These are phyloP conservation scores for Parasteatoda tepidariorum DNA, from an alignment of 1,140 invertebrate species.

Conservation along the genomic window DNA sequence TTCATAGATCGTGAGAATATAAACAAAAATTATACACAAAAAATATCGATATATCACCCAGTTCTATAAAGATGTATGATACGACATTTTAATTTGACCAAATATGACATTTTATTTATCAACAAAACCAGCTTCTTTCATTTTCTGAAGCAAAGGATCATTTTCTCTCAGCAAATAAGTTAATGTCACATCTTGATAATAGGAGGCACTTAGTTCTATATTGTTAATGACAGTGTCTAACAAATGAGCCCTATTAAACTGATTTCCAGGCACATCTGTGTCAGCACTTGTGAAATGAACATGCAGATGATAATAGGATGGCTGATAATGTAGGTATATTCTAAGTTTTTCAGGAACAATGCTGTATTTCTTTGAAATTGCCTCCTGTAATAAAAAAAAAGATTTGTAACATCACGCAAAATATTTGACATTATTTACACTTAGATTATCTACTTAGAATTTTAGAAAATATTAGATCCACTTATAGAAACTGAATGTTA, in stretches of 20 bases:
- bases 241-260: slow-evolving; percentile 86
- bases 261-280: slow-evolving; percentile 82
- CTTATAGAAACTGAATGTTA: background rate
- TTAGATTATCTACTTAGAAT: slow-evolving; percentile 6
- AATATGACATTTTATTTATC: no score
- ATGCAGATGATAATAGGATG: slow-evolving; percentile 96
- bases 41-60: no score
- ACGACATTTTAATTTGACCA: no score
- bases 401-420: slow-evolving; percentile 37
- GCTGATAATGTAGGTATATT: slow-evolving; percentile 93
- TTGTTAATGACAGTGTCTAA: slow-evolving; percentile 91
- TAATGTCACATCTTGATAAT: slow-evolving; percentile 85
- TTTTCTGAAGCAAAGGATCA: slow-evolving; percentile 24
- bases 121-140: slow-evolving; percentile 2
- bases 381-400: slow-evolving; percentile 74
- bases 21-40: no score
- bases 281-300: slow-evolving; percentile 90
- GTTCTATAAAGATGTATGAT: no score
- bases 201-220: slow-evolving; percentile 82
- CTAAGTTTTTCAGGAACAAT: slow-evolving; percentile 79
- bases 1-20: no score
- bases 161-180: slow-evolving; percentile 67
- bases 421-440: background rate
- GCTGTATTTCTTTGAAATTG: slow-evolving; percentile 83
- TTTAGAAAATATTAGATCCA: no score